Conservation (phyloP, 1,140 invertebrate genomes). For the Drosophila jambulina region DNA sequence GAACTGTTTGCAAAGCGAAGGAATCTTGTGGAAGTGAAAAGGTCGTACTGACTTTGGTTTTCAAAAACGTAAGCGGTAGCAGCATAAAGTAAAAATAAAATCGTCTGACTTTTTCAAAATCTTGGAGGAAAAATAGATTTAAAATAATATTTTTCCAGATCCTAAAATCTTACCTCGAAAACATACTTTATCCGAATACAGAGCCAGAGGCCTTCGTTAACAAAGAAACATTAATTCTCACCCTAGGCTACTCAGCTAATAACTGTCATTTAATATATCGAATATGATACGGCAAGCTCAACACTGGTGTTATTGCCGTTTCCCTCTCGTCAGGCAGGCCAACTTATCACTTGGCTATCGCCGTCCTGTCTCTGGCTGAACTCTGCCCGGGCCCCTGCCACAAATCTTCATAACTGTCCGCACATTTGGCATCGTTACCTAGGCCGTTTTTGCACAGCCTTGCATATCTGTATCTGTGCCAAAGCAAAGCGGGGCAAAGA, state of each 20-base stretch:
- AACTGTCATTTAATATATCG: slow-evolving; percentile 3
- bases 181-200: neutral
- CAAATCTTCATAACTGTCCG: slow-evolving; percentile 70
- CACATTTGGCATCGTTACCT: slow-evolving; percentile 55
- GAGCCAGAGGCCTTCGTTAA: neutral
- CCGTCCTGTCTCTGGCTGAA: neutral
- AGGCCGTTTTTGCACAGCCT: slow-evolving; percentile 18
- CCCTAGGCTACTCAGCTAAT: neutral
- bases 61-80: too few species aligned
- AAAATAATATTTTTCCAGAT: too few species aligned
- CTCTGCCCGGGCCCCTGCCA: slow-evolving; percentile 13
- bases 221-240: too few species aligned
- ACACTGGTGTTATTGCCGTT: neutral
- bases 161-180: too few species aligned
- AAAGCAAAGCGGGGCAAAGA: slow-evolving; percentile 42
- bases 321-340: neutral
- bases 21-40: too few species aligned
- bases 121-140: too few species aligned
- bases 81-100: too few species aligned
- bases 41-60: too few species aligned
- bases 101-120: too few species aligned
- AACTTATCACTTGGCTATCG: slow-evolving; percentile 24
- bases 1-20: too few species aligned
- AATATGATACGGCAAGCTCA: neutral
- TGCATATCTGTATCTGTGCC: slow-evolving; percentile 43